These are phyloP conservation scores for Salvelinus namaycush DNA, from an alignment of 2,113 vertebrate genomes.

Conservation along the genomic window DNA sequence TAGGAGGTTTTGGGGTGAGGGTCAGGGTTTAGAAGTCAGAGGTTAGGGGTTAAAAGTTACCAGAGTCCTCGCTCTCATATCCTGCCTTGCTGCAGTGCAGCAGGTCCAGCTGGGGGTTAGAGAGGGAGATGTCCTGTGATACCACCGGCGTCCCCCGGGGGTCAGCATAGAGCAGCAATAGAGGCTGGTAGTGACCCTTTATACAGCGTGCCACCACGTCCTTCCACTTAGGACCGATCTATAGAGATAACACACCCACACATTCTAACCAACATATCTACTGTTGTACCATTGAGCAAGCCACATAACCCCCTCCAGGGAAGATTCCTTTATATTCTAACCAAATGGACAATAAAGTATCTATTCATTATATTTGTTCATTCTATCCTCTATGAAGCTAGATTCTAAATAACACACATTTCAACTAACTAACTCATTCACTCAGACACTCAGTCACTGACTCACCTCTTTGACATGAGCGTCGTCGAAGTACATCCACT, in stretches of 20 bases:
- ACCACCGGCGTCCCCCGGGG: constrained; percentile 94
- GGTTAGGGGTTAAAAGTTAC: constrained; percentile 68
- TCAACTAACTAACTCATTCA: too few species aligned
- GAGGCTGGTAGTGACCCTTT: constrained; percentile 97
- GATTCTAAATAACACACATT: too few species aligned
- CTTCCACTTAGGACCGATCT: constrained; percentile 90
- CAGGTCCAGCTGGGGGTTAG: constrained; percentile 82
- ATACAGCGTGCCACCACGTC: constrained; percentile 98
- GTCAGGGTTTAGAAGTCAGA: constrained; percentile 27
- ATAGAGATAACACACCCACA: background rate
- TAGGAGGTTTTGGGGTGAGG: constrained; percentile 6
- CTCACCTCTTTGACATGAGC: constrained; percentile 96
- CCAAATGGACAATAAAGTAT: too few species aligned
- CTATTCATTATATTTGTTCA: too few species aligned
- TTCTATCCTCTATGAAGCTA: too few species aligned
- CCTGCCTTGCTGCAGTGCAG: constrained; percentile 88
- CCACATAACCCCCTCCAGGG: too few species aligned
- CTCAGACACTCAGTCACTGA: too few species aligned
- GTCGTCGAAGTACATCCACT: constrained; percentile 99
- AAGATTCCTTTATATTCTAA: too few species aligned
- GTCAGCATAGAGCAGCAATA: constrained; percentile 96
- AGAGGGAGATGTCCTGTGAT: constrained; percentile 81
- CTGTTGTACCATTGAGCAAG: too few species aligned
- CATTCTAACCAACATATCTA: too few species aligned
- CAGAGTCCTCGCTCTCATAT: constrained; percentile 98